Evolutionary conservation across 1,140 invertebrate species (phyloP).

Genomic region (Bicyclus anynana): DNA sequence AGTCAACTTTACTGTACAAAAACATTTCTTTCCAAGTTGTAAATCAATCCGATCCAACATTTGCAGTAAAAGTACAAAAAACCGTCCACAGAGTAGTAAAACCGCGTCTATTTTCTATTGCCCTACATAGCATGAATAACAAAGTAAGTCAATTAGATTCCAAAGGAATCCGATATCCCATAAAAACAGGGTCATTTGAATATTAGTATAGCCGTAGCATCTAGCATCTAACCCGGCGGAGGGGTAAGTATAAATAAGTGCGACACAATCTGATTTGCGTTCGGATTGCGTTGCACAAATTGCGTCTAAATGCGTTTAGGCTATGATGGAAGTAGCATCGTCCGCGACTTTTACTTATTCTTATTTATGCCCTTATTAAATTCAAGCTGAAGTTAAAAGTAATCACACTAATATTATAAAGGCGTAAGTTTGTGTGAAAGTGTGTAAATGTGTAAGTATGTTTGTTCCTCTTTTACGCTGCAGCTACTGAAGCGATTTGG

Average conservation of each 20-base stretch:
- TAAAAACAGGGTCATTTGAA: slow-evolving; percentile 4
- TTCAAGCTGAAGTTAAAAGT: too few relatives aligned
- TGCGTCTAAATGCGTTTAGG: slow-evolving; percentile 58
- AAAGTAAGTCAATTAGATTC: background rate
- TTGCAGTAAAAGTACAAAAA: too few relatives aligned
- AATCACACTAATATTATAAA: too few relatives aligned
- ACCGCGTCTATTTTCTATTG: background rate
- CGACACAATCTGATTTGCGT: slow-evolving; percentile 40
- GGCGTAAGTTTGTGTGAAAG: too few relatives aligned
- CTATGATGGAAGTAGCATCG: slow-evolving; percentile 30
- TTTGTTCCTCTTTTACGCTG: too few relatives aligned
- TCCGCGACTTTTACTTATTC: background rate
- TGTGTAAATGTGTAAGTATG: too few relatives aligned
- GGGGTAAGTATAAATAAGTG: slow-evolving; percentile 45
- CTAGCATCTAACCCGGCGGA: slow-evolving; percentile 22
- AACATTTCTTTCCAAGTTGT: too few relatives aligned
- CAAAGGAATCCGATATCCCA: background rate
- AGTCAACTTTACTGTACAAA: too few relatives aligned
- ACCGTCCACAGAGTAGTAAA: background rate
- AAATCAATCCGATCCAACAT: too few relatives aligned
- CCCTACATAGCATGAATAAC: background rate
- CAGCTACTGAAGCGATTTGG: too few relatives aligned
- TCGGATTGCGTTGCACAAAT: slow-evolving; percentile 33
- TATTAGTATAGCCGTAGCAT: slow-evolving; percentile 13
- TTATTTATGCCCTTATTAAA: too few relatives aligned